Conservation (phyloP, 2,888 invertebrate species). For the Toxonevra muliebris region DNA sequence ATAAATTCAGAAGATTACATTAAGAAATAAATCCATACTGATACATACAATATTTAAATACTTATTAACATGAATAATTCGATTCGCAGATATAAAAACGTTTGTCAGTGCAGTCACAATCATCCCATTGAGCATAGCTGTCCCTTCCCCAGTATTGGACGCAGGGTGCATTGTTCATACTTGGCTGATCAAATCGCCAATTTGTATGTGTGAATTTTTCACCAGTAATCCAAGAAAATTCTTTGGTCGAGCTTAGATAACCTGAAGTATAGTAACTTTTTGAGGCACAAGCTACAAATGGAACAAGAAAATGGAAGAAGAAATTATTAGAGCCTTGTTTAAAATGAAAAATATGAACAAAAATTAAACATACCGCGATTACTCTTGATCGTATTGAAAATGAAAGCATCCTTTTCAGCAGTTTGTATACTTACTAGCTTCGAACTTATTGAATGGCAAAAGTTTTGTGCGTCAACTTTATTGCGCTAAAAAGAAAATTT, state of each 20-base stretch:
- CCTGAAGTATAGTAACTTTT: slow-evolving; percentile 15
- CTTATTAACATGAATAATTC: background rate
- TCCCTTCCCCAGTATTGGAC: background rate
- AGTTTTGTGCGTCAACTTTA: too few relatives aligned
- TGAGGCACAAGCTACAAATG: background rate
- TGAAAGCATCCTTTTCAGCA: too few relatives aligned
- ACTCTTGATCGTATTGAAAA: too few relatives aligned
- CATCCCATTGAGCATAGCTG: slow-evolving; percentile 8
- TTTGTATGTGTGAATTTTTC: slow-evolving; percentile 5
- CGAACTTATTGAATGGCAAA: too few relatives aligned
- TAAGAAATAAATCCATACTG: background rate
- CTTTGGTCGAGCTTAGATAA: background rate
- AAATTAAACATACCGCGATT: background rate
- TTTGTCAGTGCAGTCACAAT: slow-evolving; percentile 1
- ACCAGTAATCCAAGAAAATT: slow-evolving; percentile 13
- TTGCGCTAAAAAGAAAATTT: too few relatives aligned
- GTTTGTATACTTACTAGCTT: too few relatives aligned
- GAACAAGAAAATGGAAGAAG: too few relatives aligned
- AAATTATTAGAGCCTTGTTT: too few relatives aligned
- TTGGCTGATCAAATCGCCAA: slow-evolving; percentile 11
- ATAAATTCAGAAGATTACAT: too few relatives aligned
- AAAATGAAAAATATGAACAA: background rate
- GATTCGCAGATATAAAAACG: slow-evolving; percentile 17
- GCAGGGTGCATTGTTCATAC: background rate
- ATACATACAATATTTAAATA: background rate